Conservation (phyloP, 2,888 invertebrate species). For the Platycheirus albimanus region DNA sequence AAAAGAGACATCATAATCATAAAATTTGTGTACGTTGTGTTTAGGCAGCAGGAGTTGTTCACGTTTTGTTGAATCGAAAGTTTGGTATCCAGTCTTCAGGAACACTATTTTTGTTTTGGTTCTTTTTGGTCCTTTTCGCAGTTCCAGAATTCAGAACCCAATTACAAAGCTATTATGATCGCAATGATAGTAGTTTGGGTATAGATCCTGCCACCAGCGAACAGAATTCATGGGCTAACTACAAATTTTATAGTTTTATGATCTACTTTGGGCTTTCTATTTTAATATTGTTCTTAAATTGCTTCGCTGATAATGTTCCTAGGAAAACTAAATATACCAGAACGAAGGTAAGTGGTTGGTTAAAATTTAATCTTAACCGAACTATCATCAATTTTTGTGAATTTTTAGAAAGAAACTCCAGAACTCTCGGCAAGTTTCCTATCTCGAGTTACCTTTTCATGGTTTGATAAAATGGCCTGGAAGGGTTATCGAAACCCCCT, state of each 20-base stretch:
- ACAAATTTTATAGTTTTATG: slow-evolving; percentile 90
- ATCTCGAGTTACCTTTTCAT: slow-evolving; percentile 92
- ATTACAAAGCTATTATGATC: slow-evolving; percentile 82
- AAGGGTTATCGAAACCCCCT: slow-evolving; percentile 93
- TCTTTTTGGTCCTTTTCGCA: slow-evolving; percentile 89
- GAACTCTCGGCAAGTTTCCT: slow-evolving; percentile 93
- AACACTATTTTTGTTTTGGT: slow-evolving; percentile 95
- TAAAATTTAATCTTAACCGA: no score
- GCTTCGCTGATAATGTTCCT: slow-evolving; percentile 90
- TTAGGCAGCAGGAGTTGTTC: slow-evolving; percentile 87
- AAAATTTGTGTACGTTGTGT: slow-evolving; percentile 38
- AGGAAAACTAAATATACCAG: slow-evolving; percentile 87
- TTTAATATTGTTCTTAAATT: slow-evolving; percentile 89
- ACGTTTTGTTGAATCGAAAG: slow-evolving; percentile 91
- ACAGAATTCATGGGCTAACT: slow-evolving; percentile 84
- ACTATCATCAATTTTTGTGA: no score
- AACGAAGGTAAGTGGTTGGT: slow-evolving; percentile 87
- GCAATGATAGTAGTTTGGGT: slow-evolving; percentile 62
- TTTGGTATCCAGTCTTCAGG: slow-evolving; percentile 95
- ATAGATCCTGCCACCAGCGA: not conserved
- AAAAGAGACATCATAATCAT: no score
- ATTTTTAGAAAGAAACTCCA: slow-evolving; percentile 92
- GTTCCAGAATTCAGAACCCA: slow-evolving; percentile 89
- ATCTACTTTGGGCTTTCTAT: slow-evolving; percentile 89
- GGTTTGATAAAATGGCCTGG: slow-evolving; percentile 94